These are phyloP conservation scores for Cydia amplana DNA, from an alignment of 1,140 invertebrate species.

Conservation along the genomic window DNA sequence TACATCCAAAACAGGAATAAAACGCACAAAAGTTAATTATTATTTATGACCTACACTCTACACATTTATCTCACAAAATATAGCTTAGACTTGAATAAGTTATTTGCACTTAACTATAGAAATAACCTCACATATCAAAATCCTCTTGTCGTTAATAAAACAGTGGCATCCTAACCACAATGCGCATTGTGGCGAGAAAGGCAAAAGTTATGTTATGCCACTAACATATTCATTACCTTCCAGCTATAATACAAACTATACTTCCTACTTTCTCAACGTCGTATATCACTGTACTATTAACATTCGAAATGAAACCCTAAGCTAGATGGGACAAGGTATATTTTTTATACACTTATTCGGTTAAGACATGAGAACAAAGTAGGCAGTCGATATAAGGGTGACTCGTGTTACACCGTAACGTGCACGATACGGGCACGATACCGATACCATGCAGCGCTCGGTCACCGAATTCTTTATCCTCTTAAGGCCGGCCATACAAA, in stretches of 20 bases:
- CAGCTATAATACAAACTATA: background rate
- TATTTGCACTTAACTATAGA: too few species aligned
- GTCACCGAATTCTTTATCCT: background rate
- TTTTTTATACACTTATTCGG: background rate
- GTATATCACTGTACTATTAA: background rate
- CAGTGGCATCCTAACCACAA: constrained; percentile 2
- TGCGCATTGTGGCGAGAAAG: constrained; percentile 1
- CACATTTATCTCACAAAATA: too few species aligned
- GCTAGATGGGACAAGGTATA: background rate
- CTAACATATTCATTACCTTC: constrained; percentile 19
- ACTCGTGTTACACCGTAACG: background rate
- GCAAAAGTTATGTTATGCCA: constrained; percentile 16
- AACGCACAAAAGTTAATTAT: too few species aligned
- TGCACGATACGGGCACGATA: background rate
- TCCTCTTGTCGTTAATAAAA: constrained; percentile 2
- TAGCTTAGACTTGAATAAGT: too few species aligned
- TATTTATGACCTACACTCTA: too few species aligned
- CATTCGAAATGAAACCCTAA: background rate
- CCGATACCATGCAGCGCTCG: background rate
- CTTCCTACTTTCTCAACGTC: background rate
- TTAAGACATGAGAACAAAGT: constrained; percentile 3
- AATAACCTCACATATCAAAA: background rate
- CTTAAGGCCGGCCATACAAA: too few species aligned
- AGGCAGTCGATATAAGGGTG: constrained; percentile 10
- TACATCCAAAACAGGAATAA: too few species aligned